These are phyloP conservation scores for Nannoperca obscura DNA, from an alignment of 2,797 vertebrate species.

Conservation along the genomic window DNA sequence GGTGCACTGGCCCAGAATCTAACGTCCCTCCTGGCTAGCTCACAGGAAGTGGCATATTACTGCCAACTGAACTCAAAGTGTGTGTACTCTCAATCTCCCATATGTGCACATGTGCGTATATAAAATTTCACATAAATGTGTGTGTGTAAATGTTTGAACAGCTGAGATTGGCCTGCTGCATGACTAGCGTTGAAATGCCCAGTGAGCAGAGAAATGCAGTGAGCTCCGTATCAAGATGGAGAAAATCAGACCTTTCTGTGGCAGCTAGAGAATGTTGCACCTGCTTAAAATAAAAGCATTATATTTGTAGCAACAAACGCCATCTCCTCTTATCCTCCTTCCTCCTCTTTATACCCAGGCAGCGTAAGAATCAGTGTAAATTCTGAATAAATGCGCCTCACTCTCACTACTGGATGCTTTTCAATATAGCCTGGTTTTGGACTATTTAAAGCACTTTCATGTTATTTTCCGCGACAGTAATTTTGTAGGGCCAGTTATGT, in stretches of 20 bases:
- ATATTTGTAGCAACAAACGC: neutral
- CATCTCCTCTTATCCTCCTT: no score
- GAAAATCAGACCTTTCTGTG: neutral
- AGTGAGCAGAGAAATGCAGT: conserved; percentile 57
- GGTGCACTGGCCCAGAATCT: conserved; percentile 73
- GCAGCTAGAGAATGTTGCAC: neutral
- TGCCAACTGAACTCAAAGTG: conserved; percentile 66
- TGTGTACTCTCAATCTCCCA: conserved; percentile 52
- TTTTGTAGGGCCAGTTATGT: no score
- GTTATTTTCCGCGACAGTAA: neutral
- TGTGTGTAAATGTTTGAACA: conserved; percentile 55
- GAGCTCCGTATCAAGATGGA: conserved; percentile 28
- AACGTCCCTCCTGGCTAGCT: conserved; percentile 75
- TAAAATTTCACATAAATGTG: conserved; percentile 40
- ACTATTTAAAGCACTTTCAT: neutral
- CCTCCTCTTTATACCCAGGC: neutral
- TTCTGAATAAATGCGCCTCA: neutral
- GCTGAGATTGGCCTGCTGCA: conserved; percentile 68
- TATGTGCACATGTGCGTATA: conserved; percentile 52
- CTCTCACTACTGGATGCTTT: neutral
- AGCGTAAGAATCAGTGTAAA: neutral
- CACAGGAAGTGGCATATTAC: conserved; percentile 67
- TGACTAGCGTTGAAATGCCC: conserved; percentile 53
- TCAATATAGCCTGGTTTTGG: neutral
- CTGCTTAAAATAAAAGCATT: neutral